Base-by-base conservation (phyloP, 1,140 invertebrate genomes). In the Achatina immaculata region DNA sequence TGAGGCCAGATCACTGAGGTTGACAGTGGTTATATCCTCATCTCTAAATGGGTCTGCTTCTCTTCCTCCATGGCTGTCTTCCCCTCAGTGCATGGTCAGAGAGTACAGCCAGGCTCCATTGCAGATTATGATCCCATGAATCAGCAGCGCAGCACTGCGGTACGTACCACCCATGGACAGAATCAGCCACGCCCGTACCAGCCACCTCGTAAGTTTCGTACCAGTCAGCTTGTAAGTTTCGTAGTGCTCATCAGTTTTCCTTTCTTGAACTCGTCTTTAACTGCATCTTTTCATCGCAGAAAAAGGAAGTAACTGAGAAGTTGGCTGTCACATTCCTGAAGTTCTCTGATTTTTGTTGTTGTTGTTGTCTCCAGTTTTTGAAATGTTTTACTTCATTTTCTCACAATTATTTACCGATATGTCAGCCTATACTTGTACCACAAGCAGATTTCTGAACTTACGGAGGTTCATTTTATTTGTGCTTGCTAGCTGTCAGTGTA, bases 41-140 rank as follows among this genome's bases (percentile, higher is more conserved):
- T 73, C 68, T 19, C 1, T 42, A 19, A 69, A 40, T 69, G 36
- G 68, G 0, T 62, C 58, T 62, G 28, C 58, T 62, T 62, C 58
- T 62, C 42, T 69, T 21, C 68, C 28, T 69, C 42, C 68, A 42
- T 40, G 42, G 36, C 36, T 43, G 42, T 51, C 76, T 24, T 40
- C 19, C 11, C 36, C n/a, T 40, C 68, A 80, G 78, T 80, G 66
- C 78, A 80, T 45, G 65, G 66, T 31, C 65, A 80, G 43, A 65
- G 68, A 38, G 68, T 72, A 85, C 94, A 95, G 86, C 95, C 97
- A 87, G 97, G 97, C 7, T 97, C 96, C 42, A 97, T 99, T 81
- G 95, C 96, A 58, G 97, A 99, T 91, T 96, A 99, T 90, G 97
- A 99, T 92, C 98, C 98, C 1, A 93, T 98, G 62, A 98, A 98